A percentile compares a stretch with the other conserved stretches of the same genome.
These are phyloP conservation scores for Pangasius djambal DNA, from an alignment of 2,797 vertebrate genomes.

Conservation along the genomic window DNA sequence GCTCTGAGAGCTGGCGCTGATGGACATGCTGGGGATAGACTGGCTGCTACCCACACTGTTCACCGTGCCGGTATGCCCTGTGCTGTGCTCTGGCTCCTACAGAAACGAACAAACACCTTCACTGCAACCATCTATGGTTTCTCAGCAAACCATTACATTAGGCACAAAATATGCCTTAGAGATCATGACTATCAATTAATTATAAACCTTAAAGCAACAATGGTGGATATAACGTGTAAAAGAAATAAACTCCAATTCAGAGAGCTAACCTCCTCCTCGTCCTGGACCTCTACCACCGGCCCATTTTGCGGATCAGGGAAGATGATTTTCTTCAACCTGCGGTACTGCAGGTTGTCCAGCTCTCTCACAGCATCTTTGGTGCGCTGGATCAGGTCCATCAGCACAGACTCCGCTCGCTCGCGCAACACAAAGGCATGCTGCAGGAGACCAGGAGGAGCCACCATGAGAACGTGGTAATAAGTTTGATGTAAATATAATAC, in stretches of 20 bases:
- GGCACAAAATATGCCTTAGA: neutral
- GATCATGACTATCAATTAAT: neutral
- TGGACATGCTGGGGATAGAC: constrained; percentile 99
- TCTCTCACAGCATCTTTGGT: constrained; percentile 98
- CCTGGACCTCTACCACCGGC: constrained; percentile 89
- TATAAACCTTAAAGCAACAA: neutral
- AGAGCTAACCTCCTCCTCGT: constrained; percentile 92
- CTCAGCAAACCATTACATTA: neutral
- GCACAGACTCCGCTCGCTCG: constrained; percentile 92
- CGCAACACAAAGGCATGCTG: constrained; percentile 98
- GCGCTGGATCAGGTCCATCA: constrained; percentile 96
- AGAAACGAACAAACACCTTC: constrained; percentile 19
- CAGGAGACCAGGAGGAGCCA: neutral
- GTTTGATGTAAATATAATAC: neutral
- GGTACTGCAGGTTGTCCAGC: constrained; percentile 98
- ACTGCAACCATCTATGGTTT: neutral
- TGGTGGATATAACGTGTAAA: neutral
- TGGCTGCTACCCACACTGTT: constrained; percentile 99
- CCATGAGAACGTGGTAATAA: neutral
- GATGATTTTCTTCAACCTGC: constrained; percentile 99
- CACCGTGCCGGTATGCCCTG: constrained; percentile 92
- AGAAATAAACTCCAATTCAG: constrained; percentile 5
- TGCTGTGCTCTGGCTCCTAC: constrained; percentile 91
- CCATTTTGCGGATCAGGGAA: constrained; percentile 98
- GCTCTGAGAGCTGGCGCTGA: constrained; percentile 99